Evolutionary conservation across 1,140 invertebrate species (phyloP).

Genomic region (Diprion similis): DNA sequence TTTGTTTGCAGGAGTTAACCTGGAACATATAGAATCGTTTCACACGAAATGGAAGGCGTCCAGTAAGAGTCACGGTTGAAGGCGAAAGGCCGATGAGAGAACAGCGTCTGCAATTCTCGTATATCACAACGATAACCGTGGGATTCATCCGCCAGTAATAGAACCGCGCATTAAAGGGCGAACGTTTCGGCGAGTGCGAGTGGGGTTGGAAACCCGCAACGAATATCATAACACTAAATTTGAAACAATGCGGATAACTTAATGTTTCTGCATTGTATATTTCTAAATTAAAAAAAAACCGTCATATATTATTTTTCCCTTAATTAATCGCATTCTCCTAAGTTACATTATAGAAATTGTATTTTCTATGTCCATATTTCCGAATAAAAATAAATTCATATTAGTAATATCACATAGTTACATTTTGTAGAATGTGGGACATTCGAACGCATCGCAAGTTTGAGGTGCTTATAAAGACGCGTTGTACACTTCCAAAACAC

Average conservation of each 20-base stretch:
- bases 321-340: too few species aligned
- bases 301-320: too few species aligned
- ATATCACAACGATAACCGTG: slow-evolving; percentile 23
- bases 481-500: too few species aligned
- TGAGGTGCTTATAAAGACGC: too few species aligned
- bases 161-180: slow-evolving; percentile 18
- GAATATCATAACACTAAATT: slow-evolving; percentile 3
- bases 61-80: slow-evolving; percentile 72
- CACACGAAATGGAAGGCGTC: slow-evolving; percentile 73
- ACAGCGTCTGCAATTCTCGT: slow-evolving; percentile 30
- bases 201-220: slow-evolving; percentile 50
- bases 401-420: too few species aligned
- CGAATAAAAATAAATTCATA: not conserved
- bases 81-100: not conserved
- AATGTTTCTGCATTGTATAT: too few species aligned
- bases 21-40: slow-evolving; percentile 72
- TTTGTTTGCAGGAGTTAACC: slow-evolving; percentile 64
- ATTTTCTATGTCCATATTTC: not conserved
- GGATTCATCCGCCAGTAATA: slow-evolving; percentile 22
- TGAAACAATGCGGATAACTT: too few species aligned
- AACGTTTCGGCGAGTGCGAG: slow-evolving; percentile 19
- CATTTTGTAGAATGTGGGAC: too few species aligned
- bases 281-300: too few species aligned
- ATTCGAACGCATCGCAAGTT: too few species aligned
- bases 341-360: too few species aligned